Conservation (phyloP, 2,797 vertebrate species). For the Euphonia xanthogaster region DNA sequence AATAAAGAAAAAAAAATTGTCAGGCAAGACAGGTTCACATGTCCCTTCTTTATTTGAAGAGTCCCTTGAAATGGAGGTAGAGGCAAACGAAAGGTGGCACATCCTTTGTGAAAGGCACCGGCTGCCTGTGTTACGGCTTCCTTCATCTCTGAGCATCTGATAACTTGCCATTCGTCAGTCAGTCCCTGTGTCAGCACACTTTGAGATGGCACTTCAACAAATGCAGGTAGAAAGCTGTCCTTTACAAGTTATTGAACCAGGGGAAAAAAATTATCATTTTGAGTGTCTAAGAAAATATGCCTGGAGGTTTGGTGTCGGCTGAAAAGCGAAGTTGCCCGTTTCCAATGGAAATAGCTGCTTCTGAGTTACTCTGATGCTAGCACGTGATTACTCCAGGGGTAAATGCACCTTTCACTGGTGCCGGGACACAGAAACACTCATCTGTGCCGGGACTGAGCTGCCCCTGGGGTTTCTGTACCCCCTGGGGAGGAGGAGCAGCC, state of each 20-base stretch:
- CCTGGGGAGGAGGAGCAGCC: neutral
- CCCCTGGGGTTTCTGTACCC: neutral
- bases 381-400: neutral
- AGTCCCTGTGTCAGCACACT: conserved; percentile 23
- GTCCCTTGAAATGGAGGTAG: neutral
- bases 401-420: neutral
- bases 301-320: conserved; percentile 1
- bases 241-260: conserved; percentile 54
- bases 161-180: conserved; percentile 27
- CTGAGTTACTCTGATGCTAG: neutral
- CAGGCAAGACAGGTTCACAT: conserved; percentile 26
- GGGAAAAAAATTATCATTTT: neutral
- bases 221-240: conserved; percentile 36
- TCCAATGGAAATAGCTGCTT: neutral
- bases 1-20: neutral
- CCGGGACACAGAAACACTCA: neutral
- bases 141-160: conserved; percentile 61
- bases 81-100: conserved; percentile 10
- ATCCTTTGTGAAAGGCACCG: neutral
- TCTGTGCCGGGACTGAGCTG: neutral
- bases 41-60: conserved; percentile 10
- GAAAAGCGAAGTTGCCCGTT: neutral
- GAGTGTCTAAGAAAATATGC: neutral
- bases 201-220: conserved; percentile 38
- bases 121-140: neutral